Conservation (phyloP, 2,888 invertebrate genomes). For the Actias luna region DNA sequence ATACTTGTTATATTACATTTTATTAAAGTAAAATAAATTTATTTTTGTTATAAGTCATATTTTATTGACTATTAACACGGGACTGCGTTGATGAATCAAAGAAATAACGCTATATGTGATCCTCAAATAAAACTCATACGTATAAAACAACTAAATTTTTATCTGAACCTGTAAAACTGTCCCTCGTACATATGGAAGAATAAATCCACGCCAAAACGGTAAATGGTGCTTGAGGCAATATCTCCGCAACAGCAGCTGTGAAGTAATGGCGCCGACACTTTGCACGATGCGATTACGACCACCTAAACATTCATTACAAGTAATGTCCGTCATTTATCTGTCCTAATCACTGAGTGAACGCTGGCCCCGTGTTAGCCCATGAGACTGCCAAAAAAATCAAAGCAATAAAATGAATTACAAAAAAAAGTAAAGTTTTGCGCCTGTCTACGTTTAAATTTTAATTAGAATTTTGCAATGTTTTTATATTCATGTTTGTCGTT, state of each 20-base stretch:
- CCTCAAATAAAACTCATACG: conserved; percentile 2
- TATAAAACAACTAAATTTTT: conserved; percentile 27
- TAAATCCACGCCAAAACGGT: conserved; percentile 67
- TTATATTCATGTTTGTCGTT: not conserved
- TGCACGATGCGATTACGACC: conserved; percentile 80
- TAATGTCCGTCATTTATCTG: conserved; percentile 81
- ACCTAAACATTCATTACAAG: conserved; percentile 82
- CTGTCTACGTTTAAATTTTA: not conserved
- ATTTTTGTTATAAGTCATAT: not conserved
- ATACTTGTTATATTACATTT: too few species aligned
- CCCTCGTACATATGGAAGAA: conserved; percentile 50
- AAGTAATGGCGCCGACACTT: conserved; percentile 80
- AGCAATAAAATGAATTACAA: conserved; percentile 18
- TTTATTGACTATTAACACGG: not conserved
- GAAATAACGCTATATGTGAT: not conserved
- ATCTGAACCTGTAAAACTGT: conserved; percentile 49
- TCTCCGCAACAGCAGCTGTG: conserved; percentile 78
- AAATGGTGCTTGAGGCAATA: conserved; percentile 75
- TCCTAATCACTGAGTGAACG: conserved; percentile 75
- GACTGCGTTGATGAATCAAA: not conserved
- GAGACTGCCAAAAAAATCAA: conserved; percentile 47
- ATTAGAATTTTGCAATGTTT: not conserved
- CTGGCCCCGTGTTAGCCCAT: conserved; percentile 45
- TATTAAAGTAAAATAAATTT: too few species aligned
- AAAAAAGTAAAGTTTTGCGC: not conserved